phyloP scores from a whole-genome alignment of 2,888 invertebrate genomes.

The Papilio demoleus region DNA sequence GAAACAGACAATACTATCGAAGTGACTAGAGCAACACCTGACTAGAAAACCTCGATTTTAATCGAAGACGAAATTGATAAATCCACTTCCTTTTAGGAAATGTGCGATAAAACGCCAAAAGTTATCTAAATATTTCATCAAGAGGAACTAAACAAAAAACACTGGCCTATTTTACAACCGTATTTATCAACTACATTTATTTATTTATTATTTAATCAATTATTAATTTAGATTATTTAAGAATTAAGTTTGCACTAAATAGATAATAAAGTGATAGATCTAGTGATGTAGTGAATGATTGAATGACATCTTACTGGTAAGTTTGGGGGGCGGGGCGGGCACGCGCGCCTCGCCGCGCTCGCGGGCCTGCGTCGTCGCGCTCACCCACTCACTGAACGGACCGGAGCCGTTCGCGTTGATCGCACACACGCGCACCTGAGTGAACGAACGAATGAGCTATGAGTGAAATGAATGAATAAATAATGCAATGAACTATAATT shows the following conservation, averaged over 20 bases:
- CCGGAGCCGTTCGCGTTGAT: constrained; percentile 96
- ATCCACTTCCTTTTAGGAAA: too few species aligned
- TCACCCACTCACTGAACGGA: constrained; percentile 96
- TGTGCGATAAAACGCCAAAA: not conserved
- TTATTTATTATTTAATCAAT: not conserved
- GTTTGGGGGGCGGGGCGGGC: constrained; percentile 92
- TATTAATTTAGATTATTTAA: not conserved
- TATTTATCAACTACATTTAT: not conserved
- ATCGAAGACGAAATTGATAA: not conserved
- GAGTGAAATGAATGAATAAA: not conserved
- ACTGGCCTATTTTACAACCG: not conserved
- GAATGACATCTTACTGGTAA: constrained; percentile 84
- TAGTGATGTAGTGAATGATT: constrained; percentile 25
- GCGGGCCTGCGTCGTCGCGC: constrained; percentile 91
- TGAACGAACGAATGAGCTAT: not conserved
- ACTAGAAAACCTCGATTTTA: not conserved
- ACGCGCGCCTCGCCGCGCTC: constrained; percentile 93
- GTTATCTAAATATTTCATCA: not conserved
- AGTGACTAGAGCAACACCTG: not conserved
- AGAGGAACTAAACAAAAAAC: not conserved
- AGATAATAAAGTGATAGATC: constrained; percentile 1
- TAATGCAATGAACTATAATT: not conserved
- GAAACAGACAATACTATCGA: not conserved
- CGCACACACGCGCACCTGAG: constrained; percentile 90
- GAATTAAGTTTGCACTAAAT: not conserved